Base-by-base conservation (phyloP, 53 echinoderm and acorn worm species). In the Antedon mediterranea region DNA sequence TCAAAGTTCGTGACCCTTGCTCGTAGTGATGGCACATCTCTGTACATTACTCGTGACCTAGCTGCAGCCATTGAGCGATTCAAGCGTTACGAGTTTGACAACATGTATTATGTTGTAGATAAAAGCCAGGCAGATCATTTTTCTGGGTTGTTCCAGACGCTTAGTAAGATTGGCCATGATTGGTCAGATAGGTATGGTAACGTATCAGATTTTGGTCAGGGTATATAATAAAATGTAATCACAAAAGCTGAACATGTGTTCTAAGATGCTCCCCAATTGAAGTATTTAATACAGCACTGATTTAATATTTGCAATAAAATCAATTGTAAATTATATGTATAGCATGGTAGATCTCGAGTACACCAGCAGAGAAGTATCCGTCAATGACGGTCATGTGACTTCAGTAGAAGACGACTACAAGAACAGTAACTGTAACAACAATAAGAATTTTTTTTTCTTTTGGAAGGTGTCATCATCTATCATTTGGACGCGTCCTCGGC, bases 101-200 rank as follows among this genome's bases (percentile, higher is more conserved):
- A 81, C 33, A 97, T 97, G 82, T 82, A 87, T 83, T 97, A 97
- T 29, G 92, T 97, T 20, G 97, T 97, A 34, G 97, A 97, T 27
- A 97, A 92, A 71, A 87, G 97, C 33, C 97, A 97, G 72, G 76
- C 76, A 43, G 81, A 75, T 32, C 92, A 97, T 37, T 87, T 97
- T 72, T 71, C 77, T 34, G 89, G 92, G 82, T 77, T 97, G 74
- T 81, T 43, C 70, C 86, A 85, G 31, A 84, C 92, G 14, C 57
- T 97, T 44, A 82, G 44, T 42, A 90, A 85, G 77, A 82, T 97
- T 88, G 81, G 79, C 8, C 33, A 84, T 13, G 77, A 78, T 28
- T 92, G 90, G 79, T 84, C 80, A 5, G 41, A 86, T 28, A 84
- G 95, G 94, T 91, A 32, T n/a, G n/a, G n/a, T n/a, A n/a, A n/a